Conservation (phyloP, 2,888 invertebrate species). For the Lysandra bellargus region DNA sequence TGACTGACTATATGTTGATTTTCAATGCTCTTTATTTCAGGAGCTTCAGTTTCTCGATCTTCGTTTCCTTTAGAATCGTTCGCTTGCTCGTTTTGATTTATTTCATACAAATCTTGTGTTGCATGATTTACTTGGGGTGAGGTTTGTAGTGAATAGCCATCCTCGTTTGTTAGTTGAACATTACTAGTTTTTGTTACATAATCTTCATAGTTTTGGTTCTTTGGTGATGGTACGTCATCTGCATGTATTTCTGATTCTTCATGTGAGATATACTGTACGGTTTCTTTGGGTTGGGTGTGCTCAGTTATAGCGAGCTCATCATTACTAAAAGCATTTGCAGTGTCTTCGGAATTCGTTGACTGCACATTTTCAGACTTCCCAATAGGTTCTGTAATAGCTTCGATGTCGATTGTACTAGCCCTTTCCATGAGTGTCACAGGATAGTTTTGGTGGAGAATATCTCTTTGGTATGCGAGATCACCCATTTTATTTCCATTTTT, state of each 20-base stretch:
- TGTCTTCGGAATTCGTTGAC: conserved; percentile 54
- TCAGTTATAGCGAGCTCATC: conserved; percentile 62
- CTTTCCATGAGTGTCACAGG: conserved; percentile 79
- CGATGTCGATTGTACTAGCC: conserved; percentile 71
- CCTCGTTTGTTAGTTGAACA: conserved; percentile 56
- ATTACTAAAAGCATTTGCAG: conserved; percentile 70
- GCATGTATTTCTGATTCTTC: conserved; percentile 48
- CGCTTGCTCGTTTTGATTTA: conserved; percentile 50
- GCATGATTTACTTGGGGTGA: conserved; percentile 52
- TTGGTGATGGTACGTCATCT: conserved; percentile 43
- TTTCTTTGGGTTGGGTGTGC: conserved; percentile 53
- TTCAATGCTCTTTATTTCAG: conserved; percentile 40
- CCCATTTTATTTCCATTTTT: conserved; percentile 57
- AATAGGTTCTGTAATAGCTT: conserved; percentile 70
- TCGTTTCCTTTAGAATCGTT: conserved; percentile 52
- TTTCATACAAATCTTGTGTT: conserved; percentile 47
- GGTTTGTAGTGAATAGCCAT: conserved; percentile 52
- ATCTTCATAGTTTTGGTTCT: conserved; percentile 12
- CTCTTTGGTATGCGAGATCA: conserved; percentile 82
- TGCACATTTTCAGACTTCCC: conserved; percentile 52
- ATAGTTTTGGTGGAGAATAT: conserved; percentile 83
- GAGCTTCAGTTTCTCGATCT: conserved; percentile 40
- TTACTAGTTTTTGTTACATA: conserved; percentile 57
- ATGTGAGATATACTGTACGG: conserved; percentile 49
- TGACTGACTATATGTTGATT: conserved; percentile 46